These are phyloP conservation scores for Bursaphelenchus mucronatus DNA, from an alignment of 1,140 invertebrate species.

Conservation along the genomic window DNA sequence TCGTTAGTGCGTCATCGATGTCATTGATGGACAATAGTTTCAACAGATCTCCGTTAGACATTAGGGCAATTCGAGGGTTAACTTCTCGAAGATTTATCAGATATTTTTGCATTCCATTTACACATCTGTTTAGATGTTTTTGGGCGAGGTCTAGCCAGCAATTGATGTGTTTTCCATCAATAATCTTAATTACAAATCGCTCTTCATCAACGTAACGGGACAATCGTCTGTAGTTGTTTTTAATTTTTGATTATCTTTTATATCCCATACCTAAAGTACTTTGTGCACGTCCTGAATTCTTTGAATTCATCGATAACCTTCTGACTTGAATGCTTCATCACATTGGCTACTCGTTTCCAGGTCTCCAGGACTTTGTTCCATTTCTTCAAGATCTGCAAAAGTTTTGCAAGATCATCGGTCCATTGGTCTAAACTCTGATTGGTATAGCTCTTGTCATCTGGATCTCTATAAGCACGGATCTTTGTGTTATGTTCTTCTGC, in stretches of 20 bases:
- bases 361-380: slow-evolving; percentile 29
- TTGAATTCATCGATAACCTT: slow-evolving; percentile 35
- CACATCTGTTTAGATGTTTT: slow-evolving; percentile 25
- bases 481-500: slow-evolving; percentile 33
- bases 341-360: slow-evolving; percentile 33
- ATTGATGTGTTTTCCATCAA: slow-evolving; percentile 36
- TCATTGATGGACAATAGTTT: slow-evolving; percentile 27
- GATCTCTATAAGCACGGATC: slow-evolving; percentile 32
- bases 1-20: slow-evolving; percentile 8
- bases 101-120: slow-evolving; percentile 33
- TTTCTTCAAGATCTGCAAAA: slow-evolving; percentile 27
- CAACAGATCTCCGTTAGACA: slow-evolving; percentile 33
- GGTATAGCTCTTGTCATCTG: slow-evolving; percentile 30
- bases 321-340: slow-evolving; percentile 36
- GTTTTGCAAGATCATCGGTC: slow-evolving; percentile 24
- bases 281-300: slow-evolving; percentile 20
- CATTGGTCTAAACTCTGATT: slow-evolving; percentile 37
- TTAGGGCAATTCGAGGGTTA: slow-evolving; percentile 20
- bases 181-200: slow-evolving; percentile 31
- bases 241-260: not conserved
- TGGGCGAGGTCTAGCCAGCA: slow-evolving; percentile 35
- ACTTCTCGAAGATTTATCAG: slow-evolving; percentile 22
- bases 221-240: slow-evolving; percentile 23
- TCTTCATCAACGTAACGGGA: slow-evolving; percentile 39
- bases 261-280: not conserved